Conservation (phyloP, 1,140 invertebrate genomes). For the Drosophila melanica region DNA sequence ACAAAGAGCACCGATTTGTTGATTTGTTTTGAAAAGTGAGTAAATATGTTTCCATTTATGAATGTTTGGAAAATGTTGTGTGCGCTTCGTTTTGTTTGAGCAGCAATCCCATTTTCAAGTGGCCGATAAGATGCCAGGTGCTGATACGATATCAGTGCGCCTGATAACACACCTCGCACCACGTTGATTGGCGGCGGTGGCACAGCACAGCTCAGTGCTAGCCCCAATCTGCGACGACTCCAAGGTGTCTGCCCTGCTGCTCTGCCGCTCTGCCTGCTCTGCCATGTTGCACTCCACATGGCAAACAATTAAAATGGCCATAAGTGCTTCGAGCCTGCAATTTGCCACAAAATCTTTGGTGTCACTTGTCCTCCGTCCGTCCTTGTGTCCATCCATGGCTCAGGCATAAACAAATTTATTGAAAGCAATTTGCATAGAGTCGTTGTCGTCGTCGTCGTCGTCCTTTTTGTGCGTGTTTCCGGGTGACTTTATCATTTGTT, state of each 20-base stretch:
- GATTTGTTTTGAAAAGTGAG: slow-evolving; percentile 82
- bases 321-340: slow-evolving; percentile 40
- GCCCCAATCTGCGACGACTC: slow-evolving; percentile 28
- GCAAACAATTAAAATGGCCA: slow-evolving; percentile 44
- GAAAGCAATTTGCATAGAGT: slow-evolving; percentile 80
- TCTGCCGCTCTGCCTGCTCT: neutral
- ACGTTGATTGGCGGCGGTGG: slow-evolving; percentile 56
- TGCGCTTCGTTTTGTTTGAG: slow-evolving; percentile 69
- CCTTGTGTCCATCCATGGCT: slow-evolving; percentile 13
- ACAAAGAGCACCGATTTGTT: slow-evolving; percentile 83
- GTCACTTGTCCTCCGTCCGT: slow-evolving; percentile 47
- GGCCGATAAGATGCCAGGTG: slow-evolving; percentile 79
- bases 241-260: slow-evolving; percentile 35
- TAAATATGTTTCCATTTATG: slow-evolving; percentile 83
- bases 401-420: slow-evolving; percentile 76
- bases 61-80: slow-evolving; percentile 74
- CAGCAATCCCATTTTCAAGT: slow-evolving; percentile 82
- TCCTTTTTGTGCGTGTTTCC: slow-evolving; percentile 57
- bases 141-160: slow-evolving; percentile 61
- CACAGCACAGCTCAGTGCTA: neutral
- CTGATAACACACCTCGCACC: slow-evolving; percentile 57
- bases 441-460: slow-evolving; percentile 61
- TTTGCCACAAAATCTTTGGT: slow-evolving; percentile 72
- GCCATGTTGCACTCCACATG: neutral
- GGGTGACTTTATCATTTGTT: slow-evolving; percentile 72